Conservation (phyloP, 2,888 invertebrate species). For the Conchocele bisecta region DNA sequence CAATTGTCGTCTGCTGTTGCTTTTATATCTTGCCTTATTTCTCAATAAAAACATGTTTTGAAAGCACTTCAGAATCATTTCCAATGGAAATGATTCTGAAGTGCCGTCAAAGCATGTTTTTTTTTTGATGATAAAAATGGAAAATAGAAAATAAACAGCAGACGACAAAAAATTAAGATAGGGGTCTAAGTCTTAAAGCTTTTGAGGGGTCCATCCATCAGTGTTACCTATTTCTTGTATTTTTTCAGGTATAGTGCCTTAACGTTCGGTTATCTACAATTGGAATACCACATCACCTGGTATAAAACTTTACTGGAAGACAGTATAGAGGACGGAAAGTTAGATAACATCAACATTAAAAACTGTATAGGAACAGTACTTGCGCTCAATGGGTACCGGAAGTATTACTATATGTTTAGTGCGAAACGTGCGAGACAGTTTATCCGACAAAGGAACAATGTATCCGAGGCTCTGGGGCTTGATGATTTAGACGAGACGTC, state of each 20-base stretch:
- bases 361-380: slow-evolving; percentile 97
- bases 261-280: slow-evolving; percentile 95
- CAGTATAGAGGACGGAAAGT: slow-evolving; percentile 89
- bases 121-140: no score
- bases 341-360: slow-evolving; percentile 90
- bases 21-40: no score
- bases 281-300: slow-evolving; percentile 97
- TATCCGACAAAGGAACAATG: slow-evolving; percentile 63
- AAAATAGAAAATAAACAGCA: no score
- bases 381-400: slow-evolving; percentile 96
- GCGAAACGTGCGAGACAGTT: slow-evolving; percentile 71
- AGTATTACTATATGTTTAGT: slow-evolving; percentile 99
- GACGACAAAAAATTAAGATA: no score
- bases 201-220: no score
- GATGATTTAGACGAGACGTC: slow-evolving; percentile 63
- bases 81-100: no score
- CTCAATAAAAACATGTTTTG: no score
- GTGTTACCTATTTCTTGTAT: not conserved
- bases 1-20: no score
- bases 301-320: slow-evolving; percentile 92
- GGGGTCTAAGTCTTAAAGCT: no score
- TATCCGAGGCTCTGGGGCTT: slow-evolving; percentile 70
- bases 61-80: no score
- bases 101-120: no score
- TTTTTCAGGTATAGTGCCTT: slow-evolving; percentile 94